phyloP scores from a whole-genome alignment of 2,797 vertebrate species.

The Sebastes oblongus region DNA sequence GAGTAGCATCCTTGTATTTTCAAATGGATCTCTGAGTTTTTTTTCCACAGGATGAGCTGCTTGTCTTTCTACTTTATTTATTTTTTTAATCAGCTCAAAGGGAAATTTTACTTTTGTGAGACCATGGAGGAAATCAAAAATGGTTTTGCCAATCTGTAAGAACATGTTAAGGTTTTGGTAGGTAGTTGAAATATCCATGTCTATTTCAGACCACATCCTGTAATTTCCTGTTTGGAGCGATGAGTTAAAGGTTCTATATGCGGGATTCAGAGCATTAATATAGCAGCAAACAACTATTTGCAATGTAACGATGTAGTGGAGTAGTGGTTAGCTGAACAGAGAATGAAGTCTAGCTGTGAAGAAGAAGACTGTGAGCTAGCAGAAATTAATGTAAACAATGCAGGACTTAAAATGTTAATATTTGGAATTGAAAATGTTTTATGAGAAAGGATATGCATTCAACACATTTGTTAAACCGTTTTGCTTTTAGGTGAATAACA shows the following conservation, averaged over 20 bases:
- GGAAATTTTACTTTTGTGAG: background rate
- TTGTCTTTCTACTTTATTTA: no score
- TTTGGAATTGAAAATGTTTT: background rate
- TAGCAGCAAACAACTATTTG: background rate
- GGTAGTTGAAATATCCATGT: background rate
- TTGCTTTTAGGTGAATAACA: background rate
- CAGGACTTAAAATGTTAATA: background rate
- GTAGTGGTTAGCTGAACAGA: background rate
- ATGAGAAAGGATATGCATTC: background rate
- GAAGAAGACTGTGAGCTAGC: background rate
- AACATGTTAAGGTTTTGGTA: background rate
- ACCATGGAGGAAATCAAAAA: background rate
- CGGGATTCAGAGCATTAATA: no score
- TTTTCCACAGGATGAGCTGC: no score
- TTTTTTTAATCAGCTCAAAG: background rate
- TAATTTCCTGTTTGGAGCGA: background rate
- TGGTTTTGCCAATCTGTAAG: background rate
- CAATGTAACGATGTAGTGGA: background rate
- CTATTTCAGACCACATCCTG: background rate
- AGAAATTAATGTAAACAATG: background rate
- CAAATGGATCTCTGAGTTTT: background rate
- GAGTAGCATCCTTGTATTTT: background rate
- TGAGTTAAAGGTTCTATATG: background rate
- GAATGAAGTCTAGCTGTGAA: background rate
- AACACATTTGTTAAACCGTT: background rate